phyloP scores from a whole-genome alignment of 2,797 vertebrate species.

The Eurystomus glaucurus region DNA sequence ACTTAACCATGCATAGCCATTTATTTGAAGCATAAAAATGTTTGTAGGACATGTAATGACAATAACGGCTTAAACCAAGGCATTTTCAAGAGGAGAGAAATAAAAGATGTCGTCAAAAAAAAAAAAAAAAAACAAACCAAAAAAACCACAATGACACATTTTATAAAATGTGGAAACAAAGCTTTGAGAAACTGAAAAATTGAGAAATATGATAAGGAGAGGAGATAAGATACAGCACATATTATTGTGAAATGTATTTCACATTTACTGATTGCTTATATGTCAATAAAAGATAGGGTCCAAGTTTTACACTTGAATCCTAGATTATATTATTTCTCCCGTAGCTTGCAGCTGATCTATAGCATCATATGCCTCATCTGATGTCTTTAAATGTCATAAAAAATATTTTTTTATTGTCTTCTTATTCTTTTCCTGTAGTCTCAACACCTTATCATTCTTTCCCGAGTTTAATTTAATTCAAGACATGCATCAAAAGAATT shows the following conservation, averaged over 20 bases:
- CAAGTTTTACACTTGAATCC: neutral
- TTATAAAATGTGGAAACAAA: neutral
- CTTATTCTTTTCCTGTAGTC: neutral
- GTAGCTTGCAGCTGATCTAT: neutral
- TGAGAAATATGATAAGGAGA: neutral
- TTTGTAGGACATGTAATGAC: neutral
- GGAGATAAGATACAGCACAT: neutral
- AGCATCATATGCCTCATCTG: neutral
- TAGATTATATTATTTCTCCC: neutral
- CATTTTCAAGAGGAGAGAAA: constrained; percentile 15
- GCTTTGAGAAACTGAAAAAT: neutral
- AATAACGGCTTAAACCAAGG: neutral
- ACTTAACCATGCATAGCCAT: neutral
- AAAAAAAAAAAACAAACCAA: neutral
- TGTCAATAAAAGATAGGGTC: neutral
- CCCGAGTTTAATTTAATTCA: neutral
- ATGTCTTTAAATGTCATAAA: neutral
- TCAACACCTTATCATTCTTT: neutral
- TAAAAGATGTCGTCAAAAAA: neutral
- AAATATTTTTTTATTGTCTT: neutral
- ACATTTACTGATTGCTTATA: neutral
- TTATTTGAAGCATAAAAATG: neutral
- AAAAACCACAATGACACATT: neutral
- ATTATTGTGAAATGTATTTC: neutral
- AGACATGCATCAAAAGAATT: neutral